Evolutionary conservation across 2,113 vertebrate species (phyloP), one percentile per base, ranked within the genome.

Genomic region (Melanocharis versteri): DNA sequence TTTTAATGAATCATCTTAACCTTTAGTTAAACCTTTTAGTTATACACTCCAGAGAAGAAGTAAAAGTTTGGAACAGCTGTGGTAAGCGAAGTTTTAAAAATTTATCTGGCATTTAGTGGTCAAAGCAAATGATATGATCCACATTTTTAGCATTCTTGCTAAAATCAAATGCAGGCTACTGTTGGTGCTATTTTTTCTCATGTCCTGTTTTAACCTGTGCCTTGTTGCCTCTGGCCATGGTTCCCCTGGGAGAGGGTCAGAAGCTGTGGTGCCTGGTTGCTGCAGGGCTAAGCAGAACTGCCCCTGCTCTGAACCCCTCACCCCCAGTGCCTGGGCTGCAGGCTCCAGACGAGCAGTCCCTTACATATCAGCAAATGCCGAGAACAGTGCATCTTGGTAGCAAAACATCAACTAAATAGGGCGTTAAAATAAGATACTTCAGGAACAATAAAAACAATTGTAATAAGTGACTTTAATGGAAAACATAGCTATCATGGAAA

Each of bases 281-380:
- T 31, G 27, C 40, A 26, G 62, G 48, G 39, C 57, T 58, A 13
- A 56, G 64, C 47, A 77, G 70, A 45, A 2, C 48, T 76, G 31
- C 35, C 57, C 12, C 35, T 1, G 2, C 71, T 18, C 48, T 14
- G 4, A 33, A 7, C n/a, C 15, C 30, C 9, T 8, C 20, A 31
- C 4, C 24, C 28, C 6, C 33, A 26, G 0, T 2, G 10, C 53
- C 57, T 10, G 10, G 2, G 2, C 62, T 31, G 64, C 60, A 16
- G 51, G 33, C 68, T 73, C 30, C 22, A 23, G 3, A 17, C 4
- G 24, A 37, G 27, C n/a, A 20, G n/a, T 15, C 18, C 33, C 33
- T 27, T 9, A 15, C 0, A 0, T 2, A 8, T 24, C 33, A 23
- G 45, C 9, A 60, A 27, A 10, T 15, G 27, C 1, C n/a, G 79